Conservation (phyloP, 1,140 invertebrate genomes). For the Nylanderia fulva region DNA sequence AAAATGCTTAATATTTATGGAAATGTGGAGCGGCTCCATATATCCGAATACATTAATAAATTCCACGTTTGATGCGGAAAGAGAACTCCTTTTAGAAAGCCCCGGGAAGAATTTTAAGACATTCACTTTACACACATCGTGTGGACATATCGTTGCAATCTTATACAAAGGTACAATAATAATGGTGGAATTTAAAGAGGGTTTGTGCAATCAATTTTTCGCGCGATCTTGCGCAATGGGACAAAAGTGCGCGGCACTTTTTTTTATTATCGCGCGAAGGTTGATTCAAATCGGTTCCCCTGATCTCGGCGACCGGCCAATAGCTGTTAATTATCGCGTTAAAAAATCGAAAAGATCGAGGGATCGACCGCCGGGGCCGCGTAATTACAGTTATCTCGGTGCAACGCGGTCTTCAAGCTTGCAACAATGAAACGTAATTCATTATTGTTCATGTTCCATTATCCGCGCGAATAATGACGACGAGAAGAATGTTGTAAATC, state of each 20-base stretch:
- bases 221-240: not conserved
- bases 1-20: not conserved
- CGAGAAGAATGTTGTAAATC: conserved; percentile 28
- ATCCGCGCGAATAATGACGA: conserved; percentile 23
- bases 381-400: conserved; percentile 56
- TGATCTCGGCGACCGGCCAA: conserved; percentile 32
- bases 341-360: conserved; percentile 39
- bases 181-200: not conserved
- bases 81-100: not conserved
- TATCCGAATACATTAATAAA: too few species aligned
- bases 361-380: not conserved
- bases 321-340: conserved; percentile 41
- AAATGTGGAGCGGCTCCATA: not conserved
- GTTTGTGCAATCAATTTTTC: conserved; percentile 4
- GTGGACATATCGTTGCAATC: not conserved
- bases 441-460: conserved; percentile 46
- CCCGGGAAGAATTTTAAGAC: not conserved
- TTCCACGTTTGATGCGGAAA: not conserved
- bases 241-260: not conserved
- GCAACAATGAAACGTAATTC: conserved; percentile 52
- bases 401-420: conserved; percentile 14
- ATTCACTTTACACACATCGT: not conserved
- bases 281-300: conserved; percentile 28
- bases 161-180: not conserved
- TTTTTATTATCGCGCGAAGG: not conserved